Conservation (phyloP, 1,140 invertebrate genomes). For the Mactra quadrangularis region DNA sequence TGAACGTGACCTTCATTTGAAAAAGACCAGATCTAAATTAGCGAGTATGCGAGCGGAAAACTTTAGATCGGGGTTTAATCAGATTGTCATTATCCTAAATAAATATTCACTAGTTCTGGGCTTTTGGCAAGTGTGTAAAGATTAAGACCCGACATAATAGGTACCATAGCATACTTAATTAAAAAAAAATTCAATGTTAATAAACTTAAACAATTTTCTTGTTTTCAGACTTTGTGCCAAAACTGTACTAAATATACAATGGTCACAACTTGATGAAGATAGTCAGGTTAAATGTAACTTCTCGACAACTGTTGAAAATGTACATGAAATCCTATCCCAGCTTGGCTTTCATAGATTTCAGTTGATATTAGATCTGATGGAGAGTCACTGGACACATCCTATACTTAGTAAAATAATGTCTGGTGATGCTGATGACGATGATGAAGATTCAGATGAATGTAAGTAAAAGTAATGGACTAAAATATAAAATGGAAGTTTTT, state of each 20-base stretch:
- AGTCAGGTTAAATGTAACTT: constrained; percentile 67
- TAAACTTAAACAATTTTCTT: too few relatives aligned
- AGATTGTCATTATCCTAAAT: too few relatives aligned
- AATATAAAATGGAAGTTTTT: too few relatives aligned
- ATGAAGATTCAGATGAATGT: constrained; percentile 48
- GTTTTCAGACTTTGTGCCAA: constrained; percentile 70
- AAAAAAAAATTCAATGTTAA: too few relatives aligned
- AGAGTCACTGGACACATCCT: constrained; percentile 74
- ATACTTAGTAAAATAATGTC: constrained; percentile 72
- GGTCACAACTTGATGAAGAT: constrained; percentile 71
- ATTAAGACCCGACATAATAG: too few relatives aligned
- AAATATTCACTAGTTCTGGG: too few relatives aligned
- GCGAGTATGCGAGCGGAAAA: too few relatives aligned
- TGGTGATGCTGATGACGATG: constrained; percentile 71
- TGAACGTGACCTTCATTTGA: too few relatives aligned
- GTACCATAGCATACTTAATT: too few relatives aligned
- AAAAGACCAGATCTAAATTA: too few relatives aligned
- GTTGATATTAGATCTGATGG: constrained; percentile 67
- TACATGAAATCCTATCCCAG: constrained; percentile 43
- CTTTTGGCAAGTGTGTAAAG: too few relatives aligned
- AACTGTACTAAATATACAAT: constrained; percentile 73
- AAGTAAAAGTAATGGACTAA: not conserved
- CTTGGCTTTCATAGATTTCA: constrained; percentile 56
- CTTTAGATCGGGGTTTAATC: too few relatives aligned
- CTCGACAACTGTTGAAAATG: constrained; percentile 49